Evolutionary conservation across 2,797 vertebrate species (phyloP), one percentile per base, ranked within the genome.

Genomic region (Cheirogaleus major): DNA sequence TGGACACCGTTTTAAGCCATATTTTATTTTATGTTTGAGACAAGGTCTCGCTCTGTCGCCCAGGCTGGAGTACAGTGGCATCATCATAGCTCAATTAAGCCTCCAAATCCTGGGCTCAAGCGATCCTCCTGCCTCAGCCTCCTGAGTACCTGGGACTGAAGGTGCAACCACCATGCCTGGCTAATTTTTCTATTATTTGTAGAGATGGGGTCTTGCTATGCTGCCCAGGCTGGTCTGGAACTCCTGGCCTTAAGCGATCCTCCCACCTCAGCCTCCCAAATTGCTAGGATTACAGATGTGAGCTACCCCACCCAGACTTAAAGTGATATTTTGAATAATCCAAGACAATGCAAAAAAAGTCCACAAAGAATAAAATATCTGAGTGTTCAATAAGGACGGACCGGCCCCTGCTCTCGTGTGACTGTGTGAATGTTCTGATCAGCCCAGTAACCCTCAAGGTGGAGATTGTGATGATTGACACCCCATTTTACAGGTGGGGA

Each of bases 381-480:
- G 73, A 43, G 25, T 43, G 15, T 48, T 57, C 41, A 72, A 9
- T 45, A 63, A 25, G 45, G 41, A 32, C 0, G 1, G 50, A 5
- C 0, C 1, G 14, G 41, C 11, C 23, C 18, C 32, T 30, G 81
- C n/a, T 0, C 4, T 9, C 11, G 22, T 4, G 0, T 32, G 30
- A 22, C 25, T 23, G n/a, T 15, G 23, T 7, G 41, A 23, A 30
- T 0, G 3, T 20, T 73, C 35, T 4, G 30, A 52, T 23, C 43
- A 0, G 1, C n/a, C 43, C 41, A 14, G 38, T 43, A 52, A 27
- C 32, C 65, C 59, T 45, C 10, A 43, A 85, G 35, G n/a, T 38
- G 6, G 65, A 35, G 45, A n/a, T 10, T 23, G n/a, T 12, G 70
- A 48, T 35, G 32, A 18, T 15, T 12, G 18, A 78, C 30, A 30